Evolutionary conservation across 2,888 invertebrate genomes (phyloP).

Genomic region (Drosophila greeni): DNA sequence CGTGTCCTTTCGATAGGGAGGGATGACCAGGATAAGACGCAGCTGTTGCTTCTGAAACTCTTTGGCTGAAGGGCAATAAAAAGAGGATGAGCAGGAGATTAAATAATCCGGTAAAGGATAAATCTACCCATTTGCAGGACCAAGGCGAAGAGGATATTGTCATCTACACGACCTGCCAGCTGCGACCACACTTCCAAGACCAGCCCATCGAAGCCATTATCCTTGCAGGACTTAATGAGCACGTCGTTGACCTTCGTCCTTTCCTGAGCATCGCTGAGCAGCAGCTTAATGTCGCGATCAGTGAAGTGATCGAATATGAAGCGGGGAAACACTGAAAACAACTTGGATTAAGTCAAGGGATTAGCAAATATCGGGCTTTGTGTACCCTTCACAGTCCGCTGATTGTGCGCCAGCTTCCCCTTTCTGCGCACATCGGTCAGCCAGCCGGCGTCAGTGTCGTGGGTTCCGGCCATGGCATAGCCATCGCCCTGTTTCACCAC

Average conservation of each 20-base stretch:
- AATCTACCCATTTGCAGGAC: conserved; percentile 81
- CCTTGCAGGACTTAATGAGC: conserved; percentile 85
- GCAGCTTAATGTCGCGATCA: conserved; percentile 84
- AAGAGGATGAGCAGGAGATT: background rate
- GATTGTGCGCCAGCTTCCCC: conserved; percentile 49
- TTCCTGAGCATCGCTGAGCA: conserved; percentile 85
- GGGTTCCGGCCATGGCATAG: conserved; percentile 85
- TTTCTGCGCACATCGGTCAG: conserved; percentile 84
- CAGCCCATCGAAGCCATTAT: conserved; percentile 91
- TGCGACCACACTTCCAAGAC: conserved; percentile 95
- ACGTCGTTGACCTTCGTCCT: conserved; percentile 84
- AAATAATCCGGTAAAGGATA: background rate
- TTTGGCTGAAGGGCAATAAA: conserved; percentile 78
- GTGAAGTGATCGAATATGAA: conserved; percentile 93
- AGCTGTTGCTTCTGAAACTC: conserved; percentile 81
- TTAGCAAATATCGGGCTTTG: background rate
- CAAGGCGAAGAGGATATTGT: conserved; percentile 82
- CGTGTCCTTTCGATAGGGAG: conserved; percentile 82
- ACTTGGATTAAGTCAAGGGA: background rate
- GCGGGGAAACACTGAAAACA: conserved; percentile 88
- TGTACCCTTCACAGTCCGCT: conserved; percentile 42
- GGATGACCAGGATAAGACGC: conserved; percentile 87
- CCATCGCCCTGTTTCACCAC: conserved; percentile 83
- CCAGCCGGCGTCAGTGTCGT: conserved; percentile 93
- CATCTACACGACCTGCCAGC: conserved; percentile 83